phyloP scores from a whole-genome alignment of 2,113 vertebrate genomes.

The Dicentrarchus labrax region DNA sequence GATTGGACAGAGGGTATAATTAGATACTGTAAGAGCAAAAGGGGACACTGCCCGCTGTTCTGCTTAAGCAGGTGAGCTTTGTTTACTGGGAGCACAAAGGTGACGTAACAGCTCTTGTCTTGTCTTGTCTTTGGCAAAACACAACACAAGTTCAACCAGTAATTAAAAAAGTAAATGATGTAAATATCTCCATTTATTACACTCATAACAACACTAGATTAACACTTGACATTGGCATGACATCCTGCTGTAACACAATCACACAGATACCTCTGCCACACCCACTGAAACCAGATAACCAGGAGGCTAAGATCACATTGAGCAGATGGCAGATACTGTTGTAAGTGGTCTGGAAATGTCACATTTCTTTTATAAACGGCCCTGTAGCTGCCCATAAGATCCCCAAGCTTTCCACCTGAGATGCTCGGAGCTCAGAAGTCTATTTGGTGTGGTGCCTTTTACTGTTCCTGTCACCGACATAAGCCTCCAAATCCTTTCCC shows the following conservation, averaged over 20 bases:
- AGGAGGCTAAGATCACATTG: slow-evolving; percentile 32
- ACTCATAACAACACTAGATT: not conserved
- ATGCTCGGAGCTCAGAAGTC: not conserved
- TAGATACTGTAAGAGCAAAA: slow-evolving; percentile 55
- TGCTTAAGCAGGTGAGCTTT: slow-evolving; percentile 56
- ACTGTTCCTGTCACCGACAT: slow-evolving; percentile 24
- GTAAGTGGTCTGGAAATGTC: slow-evolving; percentile 14
- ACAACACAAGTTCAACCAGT: not conserved
- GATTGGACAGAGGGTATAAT: slow-evolving; percentile 45
- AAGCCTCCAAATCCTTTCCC: slow-evolving; percentile 47
- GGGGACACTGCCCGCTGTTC: slow-evolving; percentile 39
- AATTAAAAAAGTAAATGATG: not conserved
- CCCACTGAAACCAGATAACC: slow-evolving; percentile 62
- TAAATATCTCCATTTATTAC: not conserved
- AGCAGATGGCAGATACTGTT: slow-evolving; percentile 63
- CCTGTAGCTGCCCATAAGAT: slow-evolving; percentile 17
- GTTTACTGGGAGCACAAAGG: slow-evolving; percentile 49
- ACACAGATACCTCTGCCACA: slow-evolving; percentile 22
- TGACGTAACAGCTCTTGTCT: slow-evolving; percentile 58
- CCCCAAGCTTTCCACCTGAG: not conserved
- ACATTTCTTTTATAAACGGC: slow-evolving; percentile 10
- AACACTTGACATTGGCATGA: not conserved
- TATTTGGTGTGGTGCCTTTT: slow-evolving; percentile 44
- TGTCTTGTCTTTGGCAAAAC: not conserved
- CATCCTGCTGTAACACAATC: slow-evolving; percentile 22